Conservation (phyloP, 2,113 vertebrate species). For the Dolichallabes microphthalmus region DNA sequence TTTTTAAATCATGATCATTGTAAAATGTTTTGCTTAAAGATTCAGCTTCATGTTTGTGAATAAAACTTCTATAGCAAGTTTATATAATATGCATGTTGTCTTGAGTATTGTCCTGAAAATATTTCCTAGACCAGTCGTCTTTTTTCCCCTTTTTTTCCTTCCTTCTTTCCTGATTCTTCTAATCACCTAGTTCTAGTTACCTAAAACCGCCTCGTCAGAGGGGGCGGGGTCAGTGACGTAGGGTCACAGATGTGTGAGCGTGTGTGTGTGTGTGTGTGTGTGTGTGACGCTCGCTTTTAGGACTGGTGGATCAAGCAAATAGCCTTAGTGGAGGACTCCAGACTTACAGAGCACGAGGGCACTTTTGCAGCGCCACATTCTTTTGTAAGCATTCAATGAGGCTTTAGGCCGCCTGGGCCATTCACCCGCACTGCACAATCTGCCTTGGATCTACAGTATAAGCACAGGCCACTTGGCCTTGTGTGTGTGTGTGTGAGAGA, state of each 20-base stretch:
- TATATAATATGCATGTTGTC: background rate
- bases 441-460: background rate
- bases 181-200: no score
- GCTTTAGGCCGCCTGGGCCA: slow-evolving; percentile 12
- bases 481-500: background rate
- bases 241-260: background rate
- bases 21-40: background rate
- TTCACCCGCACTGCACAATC: background rate
- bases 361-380: slow-evolving; percentile 27
- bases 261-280: background rate
- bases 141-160: no score
- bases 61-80: background rate
- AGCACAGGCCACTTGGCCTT: background rate
- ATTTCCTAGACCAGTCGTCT: background rate
- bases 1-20: background rate
- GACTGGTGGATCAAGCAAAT: slow-evolving; percentile 13
- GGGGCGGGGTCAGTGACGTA: slow-evolving; percentile 20
- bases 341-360: background rate
- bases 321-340: background rate
- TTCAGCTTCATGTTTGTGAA: background rate
- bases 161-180: no score
- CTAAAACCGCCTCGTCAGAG: slow-evolving; percentile 21
- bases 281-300: slow-evolving; percentile 1
- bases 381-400: slow-evolving; percentile 33
- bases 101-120: background rate